Evolutionary conservation across 2,113 vertebrate species (phyloP).

Genomic region (Anoplopoma fimbria): DNA sequence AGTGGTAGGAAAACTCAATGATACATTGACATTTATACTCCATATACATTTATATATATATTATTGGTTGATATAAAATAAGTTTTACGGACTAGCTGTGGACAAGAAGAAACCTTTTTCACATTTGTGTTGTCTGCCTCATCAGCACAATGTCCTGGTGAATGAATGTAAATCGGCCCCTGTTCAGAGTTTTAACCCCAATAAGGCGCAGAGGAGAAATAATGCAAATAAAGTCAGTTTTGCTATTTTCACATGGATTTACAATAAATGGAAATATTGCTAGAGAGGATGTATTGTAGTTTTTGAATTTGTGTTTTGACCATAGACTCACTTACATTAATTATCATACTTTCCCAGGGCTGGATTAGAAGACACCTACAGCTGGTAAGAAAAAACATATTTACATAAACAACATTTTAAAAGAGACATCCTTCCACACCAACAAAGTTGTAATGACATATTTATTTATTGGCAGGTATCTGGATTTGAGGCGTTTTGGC

Average conservation of each 20-base stretch:
- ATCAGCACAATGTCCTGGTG: not conserved
- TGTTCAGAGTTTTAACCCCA: no score
- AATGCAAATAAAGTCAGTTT: not conserved
- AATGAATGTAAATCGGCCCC: not conserved
- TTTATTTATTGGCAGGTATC: conserved; percentile 87
- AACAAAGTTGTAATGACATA: conserved; percentile 3
- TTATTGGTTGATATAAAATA: not conserved
- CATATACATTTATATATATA: not conserved
- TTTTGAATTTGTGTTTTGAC: not conserved
- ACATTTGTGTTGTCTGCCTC: not conserved
- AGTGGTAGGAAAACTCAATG: not conserved
- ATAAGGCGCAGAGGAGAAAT: not conserved
- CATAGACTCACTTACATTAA: not conserved
- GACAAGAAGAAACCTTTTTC: not conserved
- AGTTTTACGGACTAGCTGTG: not conserved
- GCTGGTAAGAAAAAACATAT: conserved; percentile 87
- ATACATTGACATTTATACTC: not conserved
- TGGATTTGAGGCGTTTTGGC: conserved; percentile 94
- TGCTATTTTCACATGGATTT: not conserved
- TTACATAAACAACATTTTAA: not conserved
- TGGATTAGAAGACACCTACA: conserved; percentile 88
- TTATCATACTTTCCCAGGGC: conserved; percentile 80
- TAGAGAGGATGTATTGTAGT: not conserved
- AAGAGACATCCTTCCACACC: rapidly evolving
- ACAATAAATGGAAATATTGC: not conserved